Base-by-base conservation (phyloP, 2,888 invertebrate species). In the Arge pagana region DNA sequence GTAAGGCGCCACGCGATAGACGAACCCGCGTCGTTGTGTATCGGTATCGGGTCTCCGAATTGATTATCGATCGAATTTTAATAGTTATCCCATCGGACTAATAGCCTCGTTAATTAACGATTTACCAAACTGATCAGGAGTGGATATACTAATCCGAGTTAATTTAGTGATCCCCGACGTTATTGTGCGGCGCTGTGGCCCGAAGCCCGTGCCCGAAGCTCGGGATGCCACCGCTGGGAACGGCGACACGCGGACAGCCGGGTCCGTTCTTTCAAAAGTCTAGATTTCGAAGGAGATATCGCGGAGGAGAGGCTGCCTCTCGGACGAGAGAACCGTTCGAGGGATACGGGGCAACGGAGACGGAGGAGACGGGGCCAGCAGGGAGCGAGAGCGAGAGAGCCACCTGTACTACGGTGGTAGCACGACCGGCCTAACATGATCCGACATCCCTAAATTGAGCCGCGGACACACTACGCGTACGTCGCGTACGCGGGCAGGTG, bases 31-130 rank as follows among this genome's bases (percentile, higher is more conserved):
- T n/a, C n/a, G n/a, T n/a, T n/a, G n/a, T n/a, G n/a, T n/a, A n/a
- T n/a, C n/a, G n/a, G n/a, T n/a, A n/a, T n/a, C n/a, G n/a, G n/a
- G n/a, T n/a, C n/a, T n/a, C n/a, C n/a, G n/a, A n/a, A n/a, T n/a
- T n/a, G 60, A 65, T 67, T 70, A 68, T 70, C 67, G 62, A 58
- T 53, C 67, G 65, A 70, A 70, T 70, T n/a, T n/a, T 70, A 69
- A 70, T 70, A 67, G 65, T 66, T 64, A 65, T 58, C 63, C 65
- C 57, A 59, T 61, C 62, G 65, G 63, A 68, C 70, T 70, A 70
- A 70, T 68, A 70, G 70, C 61, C 65, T 63, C 70, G 66, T 70
- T 67, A 70, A 70, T 70, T 70, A 68, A 68, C 68, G 65, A 66
- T 70, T 67, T 61, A 63, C 65, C 58, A 61, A 58, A 53, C 57